These are phyloP conservation scores for Stictonetta naevosa DNA, from an alignment of 2,113 vertebrate genomes.

Conservation along the genomic window DNA sequence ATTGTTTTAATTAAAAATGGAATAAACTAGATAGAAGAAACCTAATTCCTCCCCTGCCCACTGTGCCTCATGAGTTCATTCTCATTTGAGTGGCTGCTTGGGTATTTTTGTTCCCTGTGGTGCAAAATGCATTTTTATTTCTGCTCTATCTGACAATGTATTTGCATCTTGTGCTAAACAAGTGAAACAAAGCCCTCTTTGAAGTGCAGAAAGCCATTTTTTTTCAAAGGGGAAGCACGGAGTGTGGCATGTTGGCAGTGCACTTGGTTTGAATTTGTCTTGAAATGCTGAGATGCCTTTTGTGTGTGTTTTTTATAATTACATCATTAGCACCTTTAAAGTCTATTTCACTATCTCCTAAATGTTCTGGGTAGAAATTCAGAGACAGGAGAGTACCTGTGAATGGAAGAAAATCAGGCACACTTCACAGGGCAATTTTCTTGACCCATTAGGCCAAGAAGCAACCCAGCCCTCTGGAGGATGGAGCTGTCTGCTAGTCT, in stretches of 20 bases:
- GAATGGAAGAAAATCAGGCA: not conserved
- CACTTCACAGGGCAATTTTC: not conserved
- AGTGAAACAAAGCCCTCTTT: constrained; percentile 60
- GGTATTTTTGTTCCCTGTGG: not conserved
- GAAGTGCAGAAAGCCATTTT: constrained; percentile 45
- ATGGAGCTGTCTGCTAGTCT: constrained; percentile 21
- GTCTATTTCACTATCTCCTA: not conserved
- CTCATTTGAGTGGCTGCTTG: not conserved
- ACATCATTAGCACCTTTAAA: constrained; percentile 22
- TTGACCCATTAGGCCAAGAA: not conserved
- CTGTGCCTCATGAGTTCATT: not conserved
- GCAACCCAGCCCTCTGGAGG: not conserved
- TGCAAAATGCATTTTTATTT: constrained; percentile 14
- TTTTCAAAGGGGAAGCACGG: constrained; percentile 47
- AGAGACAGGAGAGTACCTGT: not conserved
- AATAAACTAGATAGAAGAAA: not conserved
- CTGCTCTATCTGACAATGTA: constrained; percentile 1
- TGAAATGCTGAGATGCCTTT: constrained; percentile 10
- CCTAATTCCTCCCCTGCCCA: not conserved
- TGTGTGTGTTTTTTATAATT: constrained; percentile 25
- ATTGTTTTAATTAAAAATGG: not conserved
- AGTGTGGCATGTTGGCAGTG: constrained; percentile 47
- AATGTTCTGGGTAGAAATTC: not conserved
- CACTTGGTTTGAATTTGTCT: constrained; percentile 49
- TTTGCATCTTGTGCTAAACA: constrained; percentile 54